Base-by-base conservation (phyloP, 2,113 vertebrate species). In the Microcebus lehilahytsara region DNA sequence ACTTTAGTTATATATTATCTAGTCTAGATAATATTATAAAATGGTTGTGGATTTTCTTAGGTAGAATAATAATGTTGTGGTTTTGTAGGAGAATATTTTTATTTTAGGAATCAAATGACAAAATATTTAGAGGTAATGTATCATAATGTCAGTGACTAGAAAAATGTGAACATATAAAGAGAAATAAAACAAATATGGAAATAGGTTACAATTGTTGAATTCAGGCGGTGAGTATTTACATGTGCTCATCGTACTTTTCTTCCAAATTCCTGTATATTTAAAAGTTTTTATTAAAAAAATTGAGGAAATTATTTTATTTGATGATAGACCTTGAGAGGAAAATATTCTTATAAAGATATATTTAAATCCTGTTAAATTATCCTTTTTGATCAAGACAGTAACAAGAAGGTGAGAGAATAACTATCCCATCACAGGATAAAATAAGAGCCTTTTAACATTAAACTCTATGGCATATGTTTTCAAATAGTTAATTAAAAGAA, bases 281-380 rank as follows among this genome's bases (percentile, higher is more conserved):
- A 51, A 74, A 23, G 1, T 69, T 88, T 94, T 69, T n/a, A 37
- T 37, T 42, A 89, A 79, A 72, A 74, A 78, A 30, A 19, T 56
- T 67, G 22, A 92, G 60, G 85, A 81, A 86, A 62, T 75, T 89
- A 37, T 60, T 95, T 58, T n/a, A 77, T 86, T 90, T 96, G 46
- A 90, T 78, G 5, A 75, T 53, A 60, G 75, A 22, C 27, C 42
- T 60, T 80, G 7, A 94, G 10, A 37, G 16, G 10, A 78, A 20
- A 67, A 95, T 86, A 90, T 81, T 95, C 69, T 81, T 94, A 72
- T 16, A 75, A 32, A 92, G 22, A 85, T 19, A 72, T 71, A 60
- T 66, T 27, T 79, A 67, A 80, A 75, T 92, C 91, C 16, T 84
- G 9, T 72, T 89, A 92, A 87, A 85, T 66, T 78, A 6, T 3